Evolutionary conservation across 1,140 invertebrate genomes (phyloP).

Genomic region (Lordiphosa clarofinis): DNA sequence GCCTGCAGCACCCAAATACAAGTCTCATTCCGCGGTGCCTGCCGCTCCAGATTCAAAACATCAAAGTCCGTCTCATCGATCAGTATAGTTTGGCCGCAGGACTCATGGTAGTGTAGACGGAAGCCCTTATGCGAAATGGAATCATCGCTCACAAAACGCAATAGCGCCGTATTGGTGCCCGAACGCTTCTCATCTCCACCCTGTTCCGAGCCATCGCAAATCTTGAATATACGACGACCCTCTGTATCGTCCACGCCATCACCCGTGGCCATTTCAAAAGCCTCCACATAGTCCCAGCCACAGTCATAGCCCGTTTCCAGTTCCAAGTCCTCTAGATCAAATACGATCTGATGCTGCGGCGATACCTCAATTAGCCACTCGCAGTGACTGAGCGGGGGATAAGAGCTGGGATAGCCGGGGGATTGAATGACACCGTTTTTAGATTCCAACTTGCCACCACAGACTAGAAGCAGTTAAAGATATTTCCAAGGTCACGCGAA

Average conservation of each 20-base stretch:
- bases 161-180: constrained; percentile 39
- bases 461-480: constrained; percentile 25
- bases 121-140: constrained; percentile 44
- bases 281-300: constrained; percentile 82
- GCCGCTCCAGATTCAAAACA: constrained; percentile 25
- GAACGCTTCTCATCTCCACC: not conserved
- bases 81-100: constrained; percentile 86
- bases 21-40: constrained; percentile 80
- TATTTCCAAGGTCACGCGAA: not conserved
- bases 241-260: constrained; percentile 37
- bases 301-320: constrained; percentile 82
- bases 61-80: constrained; percentile 69
- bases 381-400: constrained; percentile 85
- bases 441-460: constrained; percentile 47
- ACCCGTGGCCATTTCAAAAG: constrained; percentile 27
- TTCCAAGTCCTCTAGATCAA: constrained; percentile 82
- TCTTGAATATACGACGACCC: constrained; percentile 28
- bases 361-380: constrained; percentile 87
- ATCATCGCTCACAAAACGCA: constrained; percentile 59
- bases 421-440: constrained; percentile 56
- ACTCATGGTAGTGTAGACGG: constrained; percentile 47
- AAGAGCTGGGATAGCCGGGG: constrained; percentile 88
- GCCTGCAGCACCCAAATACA: constrained; percentile 80
- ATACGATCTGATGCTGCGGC: constrained; percentile 82
- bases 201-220: constrained; percentile 12